A percentile compares a stretch with the other conserved stretches of the same genome.
Evolutionary conservation across 2,797 vertebrate genomes (phyloP).

Genomic region (Eulemur albifrons): DNA sequence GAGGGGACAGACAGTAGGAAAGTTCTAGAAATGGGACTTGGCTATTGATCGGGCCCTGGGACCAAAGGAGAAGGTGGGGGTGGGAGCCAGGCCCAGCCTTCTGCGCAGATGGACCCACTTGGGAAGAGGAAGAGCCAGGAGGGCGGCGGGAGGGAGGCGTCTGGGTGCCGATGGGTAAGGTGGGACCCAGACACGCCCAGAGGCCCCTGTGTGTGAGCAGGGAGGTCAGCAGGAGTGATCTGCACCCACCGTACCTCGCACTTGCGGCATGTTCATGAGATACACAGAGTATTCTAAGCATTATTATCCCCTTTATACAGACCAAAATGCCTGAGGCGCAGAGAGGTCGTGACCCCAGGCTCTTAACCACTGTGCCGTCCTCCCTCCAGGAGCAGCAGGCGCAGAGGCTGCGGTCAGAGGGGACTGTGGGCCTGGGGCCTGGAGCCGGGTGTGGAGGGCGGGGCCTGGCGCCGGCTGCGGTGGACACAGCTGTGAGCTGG

Average conservation of each 20-base stretch:
- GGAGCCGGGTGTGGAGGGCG: accelerated
- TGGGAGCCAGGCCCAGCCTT: background rate
- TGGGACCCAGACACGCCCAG: accelerated
- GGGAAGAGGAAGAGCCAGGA: background rate
- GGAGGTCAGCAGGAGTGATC: background rate
- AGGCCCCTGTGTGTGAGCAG: background rate
- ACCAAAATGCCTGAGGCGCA: background rate
- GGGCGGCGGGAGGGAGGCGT: accelerated
- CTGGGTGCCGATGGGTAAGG: background rate
- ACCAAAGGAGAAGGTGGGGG: background rate
- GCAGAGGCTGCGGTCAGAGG: background rate
- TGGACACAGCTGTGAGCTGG: background rate
- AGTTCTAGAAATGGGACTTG: background rate
- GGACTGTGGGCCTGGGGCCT: too few species aligned
- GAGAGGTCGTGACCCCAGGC: background rate
- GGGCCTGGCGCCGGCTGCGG: background rate
- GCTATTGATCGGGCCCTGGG: background rate
- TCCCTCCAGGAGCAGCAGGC: background rate
- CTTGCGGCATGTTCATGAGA: background rate
- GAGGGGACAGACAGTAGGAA: background rate
- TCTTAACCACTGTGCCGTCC: background rate
- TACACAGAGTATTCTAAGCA: background rate
- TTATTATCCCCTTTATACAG: background rate
- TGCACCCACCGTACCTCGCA: too few species aligned
- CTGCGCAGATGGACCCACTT: background rate